Conservation (phyloP, 2,888 invertebrate species). For the Cosmia pyralina region DNA sequence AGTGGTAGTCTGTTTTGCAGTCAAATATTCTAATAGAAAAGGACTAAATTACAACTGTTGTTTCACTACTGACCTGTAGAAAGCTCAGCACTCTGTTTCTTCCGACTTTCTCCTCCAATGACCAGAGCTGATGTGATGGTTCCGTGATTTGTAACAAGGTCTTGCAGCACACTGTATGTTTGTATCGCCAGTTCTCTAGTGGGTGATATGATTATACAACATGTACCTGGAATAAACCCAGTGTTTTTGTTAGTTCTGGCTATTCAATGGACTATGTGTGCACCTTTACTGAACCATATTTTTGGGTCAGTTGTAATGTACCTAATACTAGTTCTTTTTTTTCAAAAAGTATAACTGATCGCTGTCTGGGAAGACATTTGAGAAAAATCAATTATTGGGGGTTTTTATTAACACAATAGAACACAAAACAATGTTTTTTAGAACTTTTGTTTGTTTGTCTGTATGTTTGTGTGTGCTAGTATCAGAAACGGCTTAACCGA, state of each 20-base stretch:
- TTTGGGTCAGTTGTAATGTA: background rate
- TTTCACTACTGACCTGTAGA: slow-evolving; percentile 90
- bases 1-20: background rate
- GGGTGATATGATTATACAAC: slow-evolving; percentile 97
- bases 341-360: no score
- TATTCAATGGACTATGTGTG: background rate
- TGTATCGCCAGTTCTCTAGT: slow-evolving; percentile 99
- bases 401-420: no score
- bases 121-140: slow-evolving; percentile 95
- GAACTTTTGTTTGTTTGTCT: no score
- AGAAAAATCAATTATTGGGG: no score
- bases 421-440: no score
- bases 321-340: no score
- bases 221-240: slow-evolving; percentile 91
- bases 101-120: slow-evolving; percentile 97
- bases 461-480: no score
- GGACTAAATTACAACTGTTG: background rate
- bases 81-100: slow-evolving; percentile 95
- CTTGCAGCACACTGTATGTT: slow-evolving; percentile 97
- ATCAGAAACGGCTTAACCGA: no score
- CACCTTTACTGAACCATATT: background rate
- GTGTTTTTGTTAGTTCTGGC: background rate
- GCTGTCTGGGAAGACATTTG: no score
- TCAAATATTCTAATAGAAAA: background rate
- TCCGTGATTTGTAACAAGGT: slow-evolving; percentile 94